phyloP scores from a whole-genome alignment of 1,140 invertebrate genomes.

The Pseudachorutes palmiensis region DNA sequence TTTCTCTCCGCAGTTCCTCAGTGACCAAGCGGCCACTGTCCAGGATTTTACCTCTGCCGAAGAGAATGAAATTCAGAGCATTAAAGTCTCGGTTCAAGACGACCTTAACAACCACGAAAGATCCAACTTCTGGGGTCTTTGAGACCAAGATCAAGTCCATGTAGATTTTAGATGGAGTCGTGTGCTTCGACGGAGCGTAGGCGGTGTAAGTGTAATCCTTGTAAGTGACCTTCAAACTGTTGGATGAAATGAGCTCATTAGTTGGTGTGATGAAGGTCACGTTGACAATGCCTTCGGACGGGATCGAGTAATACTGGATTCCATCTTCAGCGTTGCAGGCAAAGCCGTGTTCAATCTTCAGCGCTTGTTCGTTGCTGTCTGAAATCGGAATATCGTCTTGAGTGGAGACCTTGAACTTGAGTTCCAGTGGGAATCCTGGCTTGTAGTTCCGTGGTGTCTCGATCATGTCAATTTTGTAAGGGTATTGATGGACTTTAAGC shows the following conservation, averaged over 20 bases:
- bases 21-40: background rate
- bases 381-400: constrained; percentile 64
- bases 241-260: constrained; percentile 47
- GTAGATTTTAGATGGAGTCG: constrained; percentile 11
- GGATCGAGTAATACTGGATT: constrained; percentile 50
- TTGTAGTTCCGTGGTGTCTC: constrained; percentile 75
- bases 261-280: constrained; percentile 59
- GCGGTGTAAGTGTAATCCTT: constrained; percentile 14
- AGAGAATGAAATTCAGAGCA: constrained; percentile 5
- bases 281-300: constrained; percentile 58
- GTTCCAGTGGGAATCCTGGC: constrained; percentile 55
- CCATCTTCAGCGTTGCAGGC: constrained; percentile 55
- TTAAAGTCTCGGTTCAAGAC: background rate
- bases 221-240: constrained; percentile 51
- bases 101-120: background rate
- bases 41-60: constrained; percentile 13
- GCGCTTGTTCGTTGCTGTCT: constrained; percentile 50
- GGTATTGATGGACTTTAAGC: constrained; percentile 65
- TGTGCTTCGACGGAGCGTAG: constrained; percentile 7
- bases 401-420: constrained; percentile 56
- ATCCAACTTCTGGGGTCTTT: background rate
- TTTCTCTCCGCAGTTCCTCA: background rate
- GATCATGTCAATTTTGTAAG: constrained; percentile 71
- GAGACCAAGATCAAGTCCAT: constrained; percentile 18
- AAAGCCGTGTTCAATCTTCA: constrained; percentile 57